A percentile compares a stretch with the other conserved stretches of the same genome.
phyloP scores from a whole-genome alignment of 2,113 vertebrate species.

The Columbina picui region DNA sequence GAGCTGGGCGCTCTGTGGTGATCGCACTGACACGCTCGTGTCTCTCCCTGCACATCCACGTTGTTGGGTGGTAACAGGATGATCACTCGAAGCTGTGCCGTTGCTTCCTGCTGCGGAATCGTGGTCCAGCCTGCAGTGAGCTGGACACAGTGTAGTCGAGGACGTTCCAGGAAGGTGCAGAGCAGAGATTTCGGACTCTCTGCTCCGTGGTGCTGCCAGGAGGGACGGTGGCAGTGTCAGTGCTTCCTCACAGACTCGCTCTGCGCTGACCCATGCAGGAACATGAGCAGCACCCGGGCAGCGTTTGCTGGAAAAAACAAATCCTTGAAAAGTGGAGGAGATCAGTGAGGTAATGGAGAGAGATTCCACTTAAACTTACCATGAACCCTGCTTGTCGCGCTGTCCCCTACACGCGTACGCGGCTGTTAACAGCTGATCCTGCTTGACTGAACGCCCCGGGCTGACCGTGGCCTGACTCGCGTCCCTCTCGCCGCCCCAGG shows the following conservation, averaged over 20 bases:
- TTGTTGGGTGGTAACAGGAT: neutral
- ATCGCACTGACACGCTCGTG: fast-evolving
- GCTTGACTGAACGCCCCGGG: neutral
- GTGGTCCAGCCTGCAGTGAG: neutral
- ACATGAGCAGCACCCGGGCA: fast-evolving
- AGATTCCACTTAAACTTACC: neutral
- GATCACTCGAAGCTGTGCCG: no score
- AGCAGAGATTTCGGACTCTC: neutral
- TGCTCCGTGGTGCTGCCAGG: neutral
- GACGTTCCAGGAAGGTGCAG: neutral
- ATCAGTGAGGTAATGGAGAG: fast-evolving
- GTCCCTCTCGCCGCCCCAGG: neutral
- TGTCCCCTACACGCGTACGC: fast-evolving
- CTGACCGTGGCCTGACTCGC: neutral
- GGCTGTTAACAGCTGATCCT: neutral
- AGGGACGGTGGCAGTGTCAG: fast-evolving
- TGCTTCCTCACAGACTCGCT: neutral
- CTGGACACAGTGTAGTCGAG: fast-evolving
- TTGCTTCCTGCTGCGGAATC: fast-evolving
- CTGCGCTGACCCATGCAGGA: fast-evolving
- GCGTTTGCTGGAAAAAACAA: neutral
- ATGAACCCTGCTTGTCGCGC: neutral
- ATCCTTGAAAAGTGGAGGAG: neutral
- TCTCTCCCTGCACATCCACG: fast-evolving
- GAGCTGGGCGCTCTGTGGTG: neutral